Percentiles rank a stretch among this genome's conserved stretches.
Evolutionary conservation across 2,113 vertebrate species (phyloP).

Genomic region (Cryptotis parvus): DNA sequence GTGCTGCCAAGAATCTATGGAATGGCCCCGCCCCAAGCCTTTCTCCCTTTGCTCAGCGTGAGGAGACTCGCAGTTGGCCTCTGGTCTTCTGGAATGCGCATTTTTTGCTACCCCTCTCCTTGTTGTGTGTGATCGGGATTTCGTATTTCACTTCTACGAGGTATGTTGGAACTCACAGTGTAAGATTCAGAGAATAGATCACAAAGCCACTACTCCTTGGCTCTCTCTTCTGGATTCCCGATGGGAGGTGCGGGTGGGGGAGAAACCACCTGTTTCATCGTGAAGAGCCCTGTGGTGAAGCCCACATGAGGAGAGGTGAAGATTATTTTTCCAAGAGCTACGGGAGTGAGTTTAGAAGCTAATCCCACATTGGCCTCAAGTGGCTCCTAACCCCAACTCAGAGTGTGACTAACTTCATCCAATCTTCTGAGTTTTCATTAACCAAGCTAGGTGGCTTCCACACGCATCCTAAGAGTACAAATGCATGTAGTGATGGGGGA

Average conservation of each 20-base stretch:
- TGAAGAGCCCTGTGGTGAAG: too few species aligned
- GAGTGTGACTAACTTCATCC: background rate
- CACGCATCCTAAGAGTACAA: background rate
- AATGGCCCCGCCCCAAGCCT: background rate
- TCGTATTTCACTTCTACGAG: background rate
- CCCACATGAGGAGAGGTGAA: too few species aligned
- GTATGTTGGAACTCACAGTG: background rate
- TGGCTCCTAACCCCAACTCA: background rate
- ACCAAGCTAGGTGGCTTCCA: background rate
- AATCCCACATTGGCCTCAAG: background rate
- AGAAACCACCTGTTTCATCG: too few species aligned
- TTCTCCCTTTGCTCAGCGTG: background rate
- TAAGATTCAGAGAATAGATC: background rate
- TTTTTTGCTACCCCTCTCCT: background rate
- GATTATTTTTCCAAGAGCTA: too few species aligned
- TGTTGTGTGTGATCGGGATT: background rate
- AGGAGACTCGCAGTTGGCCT: background rate
- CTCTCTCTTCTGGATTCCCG: background rate
- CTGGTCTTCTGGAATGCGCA: background rate
- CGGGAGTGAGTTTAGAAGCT: background rate
- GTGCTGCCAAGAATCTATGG: background rate
- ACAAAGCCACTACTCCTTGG: background rate
- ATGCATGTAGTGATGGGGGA: background rate
- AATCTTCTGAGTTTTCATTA: background rate
- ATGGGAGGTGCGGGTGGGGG: too few species aligned